Conservation (phyloP, 2,797 vertebrate species). For the Pelobates cultripes region DNA sequence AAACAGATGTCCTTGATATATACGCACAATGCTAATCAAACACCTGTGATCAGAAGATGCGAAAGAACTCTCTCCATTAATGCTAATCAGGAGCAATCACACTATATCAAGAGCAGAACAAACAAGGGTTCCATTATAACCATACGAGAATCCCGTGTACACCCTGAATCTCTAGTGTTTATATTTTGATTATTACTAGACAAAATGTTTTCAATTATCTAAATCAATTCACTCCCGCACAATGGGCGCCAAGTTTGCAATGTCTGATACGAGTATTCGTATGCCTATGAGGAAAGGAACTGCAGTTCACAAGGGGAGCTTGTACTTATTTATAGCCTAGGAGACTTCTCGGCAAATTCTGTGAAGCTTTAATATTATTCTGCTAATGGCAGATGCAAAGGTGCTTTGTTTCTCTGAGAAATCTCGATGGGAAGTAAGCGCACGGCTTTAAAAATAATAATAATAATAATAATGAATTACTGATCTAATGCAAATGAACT, state of each 20-base stretch:
- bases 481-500: conserved; percentile 1
- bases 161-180: conserved; percentile 50
- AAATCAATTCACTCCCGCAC: conserved; percentile 47
- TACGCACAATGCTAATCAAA: conserved; percentile 52
- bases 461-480: not conserved
- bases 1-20: conserved; percentile 50
- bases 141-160: conserved; percentile 31
- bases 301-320: conserved; percentile 27
- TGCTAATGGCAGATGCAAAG: not conserved
- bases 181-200: conserved; percentile 51
- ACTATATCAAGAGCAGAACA: conserved; percentile 48
- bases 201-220: conserved; percentile 56
- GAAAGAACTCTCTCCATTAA: conserved; percentile 50
- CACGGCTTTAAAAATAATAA: not conserved
- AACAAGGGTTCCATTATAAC: conserved; percentile 49
- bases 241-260: conserved; percentile 40
- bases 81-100: conserved; percentile 52
- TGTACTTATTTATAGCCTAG: conserved; percentile 25
- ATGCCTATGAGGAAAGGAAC: conserved; percentile 17
- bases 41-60: conserved; percentile 50
- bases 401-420: not conserved
- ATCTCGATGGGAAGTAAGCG: not conserved
- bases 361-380: not conserved
- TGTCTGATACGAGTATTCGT: conserved; percentile 30
- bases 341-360: conserved; percentile 3